Base-by-base conservation (phyloP, 2,797 vertebrate genomes). In the Brachymystax lenok region DNA sequence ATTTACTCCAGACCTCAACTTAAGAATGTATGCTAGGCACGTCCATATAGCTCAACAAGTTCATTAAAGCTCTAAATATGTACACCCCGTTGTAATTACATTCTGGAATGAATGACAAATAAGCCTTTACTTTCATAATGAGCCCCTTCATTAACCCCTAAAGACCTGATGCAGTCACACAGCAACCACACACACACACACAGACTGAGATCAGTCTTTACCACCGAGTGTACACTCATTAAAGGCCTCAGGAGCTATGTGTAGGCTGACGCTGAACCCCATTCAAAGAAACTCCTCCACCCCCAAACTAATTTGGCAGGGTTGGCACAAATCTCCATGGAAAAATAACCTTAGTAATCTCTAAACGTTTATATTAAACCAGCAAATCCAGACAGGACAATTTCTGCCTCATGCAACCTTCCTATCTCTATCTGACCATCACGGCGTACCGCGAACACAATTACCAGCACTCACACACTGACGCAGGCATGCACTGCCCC, bases 41-140 rank as follows among this genome's bases (percentile, higher is more conserved):
- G 76, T 73, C 77, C 59, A 19, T 54, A 70, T 70, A 80, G 77
- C 75, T 79, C 28, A 70, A 87, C 79, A 87, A 90, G 84, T 89
- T 93, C 89, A 94, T 93, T 91, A 91, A 78, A 84, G 82, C 82
- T 91, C 82, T 89, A 92, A 91, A 92, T 88, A 89, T 89, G 85
- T 89, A 88, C 80, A 91, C 82, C 81, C 79, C 81, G 80, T 82
- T 86, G 88, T 90, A 91, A 94, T 92, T 90, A 89, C 85, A 84
- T 79, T 87, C 77, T 63, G 77, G 80, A 87, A 69, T 69, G 83
- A 82, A 84, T 78, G 81, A 87, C 80, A 88, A 90, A 89, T 86
- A 83, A 85, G 82, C 77, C 75, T 79, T 74, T 80, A 83, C 86
- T 84, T 82, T 73, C 54, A 84, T 86, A 91, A 89, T 79, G 84